Evolutionary conservation across 2,888 invertebrate genomes (phyloP).

Genomic region (Zootermopsis nevadensis): DNA sequence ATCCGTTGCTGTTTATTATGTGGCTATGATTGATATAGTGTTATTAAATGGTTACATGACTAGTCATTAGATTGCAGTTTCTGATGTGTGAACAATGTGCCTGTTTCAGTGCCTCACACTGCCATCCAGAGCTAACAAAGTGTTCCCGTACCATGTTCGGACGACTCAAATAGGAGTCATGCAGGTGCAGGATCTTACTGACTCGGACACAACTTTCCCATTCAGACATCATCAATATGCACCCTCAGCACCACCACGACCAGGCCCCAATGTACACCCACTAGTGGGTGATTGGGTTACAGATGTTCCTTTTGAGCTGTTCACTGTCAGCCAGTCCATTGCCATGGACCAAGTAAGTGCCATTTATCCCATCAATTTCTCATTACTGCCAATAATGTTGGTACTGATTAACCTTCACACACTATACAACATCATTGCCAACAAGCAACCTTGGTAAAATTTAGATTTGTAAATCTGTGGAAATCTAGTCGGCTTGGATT

Average conservation of each 20-base stretch:
- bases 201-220: constrained; percentile 59
- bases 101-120: constrained; percentile 78
- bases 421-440: too few relatives aligned
- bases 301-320: constrained; percentile 57
- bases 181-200: constrained; percentile 63
- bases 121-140: constrained; percentile 87
- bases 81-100: too few relatives aligned
- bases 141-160: constrained; percentile 91
- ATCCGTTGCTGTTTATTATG: too few relatives aligned
- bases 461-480: too few relatives aligned
- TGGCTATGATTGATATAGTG: too few relatives aligned
- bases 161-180: constrained; percentile 84
- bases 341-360: background rate
- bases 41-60: too few relatives aligned
- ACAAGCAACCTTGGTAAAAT: too few relatives aligned
- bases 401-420: too few relatives aligned
- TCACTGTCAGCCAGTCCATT: constrained; percentile 58
- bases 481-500: too few relatives aligned
- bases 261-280: background rate
- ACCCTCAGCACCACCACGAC: constrained; percentile 59
- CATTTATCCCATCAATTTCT: too few relatives aligned
- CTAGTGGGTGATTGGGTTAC: constrained; percentile 47
- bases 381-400: too few relatives aligned
- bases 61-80: too few relatives aligned
- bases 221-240: constrained; percentile 75